Conservation (phyloP, 2,888 invertebrate genomes). For the Ellobium chinense region DNA sequence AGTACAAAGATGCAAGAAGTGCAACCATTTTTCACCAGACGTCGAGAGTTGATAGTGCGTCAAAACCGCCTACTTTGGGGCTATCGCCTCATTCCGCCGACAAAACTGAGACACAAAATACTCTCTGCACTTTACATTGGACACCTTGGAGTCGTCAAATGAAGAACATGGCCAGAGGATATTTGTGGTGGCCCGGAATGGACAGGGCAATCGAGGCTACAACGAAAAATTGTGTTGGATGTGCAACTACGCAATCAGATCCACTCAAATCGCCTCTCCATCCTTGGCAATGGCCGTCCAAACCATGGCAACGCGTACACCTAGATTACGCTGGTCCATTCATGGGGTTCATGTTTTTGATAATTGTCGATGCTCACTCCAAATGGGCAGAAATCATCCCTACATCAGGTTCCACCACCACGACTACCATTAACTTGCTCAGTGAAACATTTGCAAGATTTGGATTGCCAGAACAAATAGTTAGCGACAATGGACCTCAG, state of each 20-base stretch:
- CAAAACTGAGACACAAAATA: neutral
- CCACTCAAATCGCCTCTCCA: conserved; percentile 57
- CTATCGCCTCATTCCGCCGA: neutral
- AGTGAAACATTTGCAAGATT: neutral
- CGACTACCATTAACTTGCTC: neutral
- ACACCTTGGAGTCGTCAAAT: conserved; percentile 48
- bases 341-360: neutral
- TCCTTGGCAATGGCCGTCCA: conserved; percentile 54
- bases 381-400: neutral
- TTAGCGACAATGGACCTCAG: conserved; percentile 52
- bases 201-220: neutral
- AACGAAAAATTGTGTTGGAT: conserved; percentile 29
- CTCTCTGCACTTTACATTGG: conserved; percentile 40
- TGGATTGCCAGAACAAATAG: conserved; percentile 40
- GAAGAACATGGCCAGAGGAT: conserved; percentile 27
- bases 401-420: neutral
- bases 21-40: neutral
- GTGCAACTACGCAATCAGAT: conserved; percentile 27
- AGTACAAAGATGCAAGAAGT: neutral
- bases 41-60: neutral
- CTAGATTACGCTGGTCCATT: conserved; percentile 61
- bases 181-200: conserved; percentile 24
- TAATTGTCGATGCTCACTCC: neutral
- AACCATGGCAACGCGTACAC: conserved; percentile 56
- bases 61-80: neutral